Conservation (phyloP, 2,888 invertebrate genomes). For the Scelioninae gen. 2 region DNA sequence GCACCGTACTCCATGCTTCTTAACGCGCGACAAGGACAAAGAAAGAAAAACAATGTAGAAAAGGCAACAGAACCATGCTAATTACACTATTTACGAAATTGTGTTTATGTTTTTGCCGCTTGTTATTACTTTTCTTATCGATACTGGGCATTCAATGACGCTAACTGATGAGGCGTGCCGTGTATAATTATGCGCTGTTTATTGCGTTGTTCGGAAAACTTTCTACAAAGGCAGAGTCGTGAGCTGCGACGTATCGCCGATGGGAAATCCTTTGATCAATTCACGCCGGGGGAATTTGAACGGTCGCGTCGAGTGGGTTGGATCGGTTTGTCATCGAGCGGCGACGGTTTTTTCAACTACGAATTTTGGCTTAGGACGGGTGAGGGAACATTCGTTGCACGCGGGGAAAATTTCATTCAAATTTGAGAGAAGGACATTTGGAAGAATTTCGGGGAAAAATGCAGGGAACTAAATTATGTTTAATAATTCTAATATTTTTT, state of each 20-base stretch:
- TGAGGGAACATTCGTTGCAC: too few relatives aligned
- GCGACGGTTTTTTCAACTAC: too few relatives aligned
- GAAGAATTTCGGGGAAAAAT: too few relatives aligned
- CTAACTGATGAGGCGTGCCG: slow-evolving; percentile 57
- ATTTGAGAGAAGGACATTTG: too few relatives aligned
- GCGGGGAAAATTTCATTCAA: too few relatives aligned
- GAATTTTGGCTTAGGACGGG: too few relatives aligned
- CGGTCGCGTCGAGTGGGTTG: too few relatives aligned
- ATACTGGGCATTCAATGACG: slow-evolving; percentile 50
- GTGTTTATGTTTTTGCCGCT: slow-evolving; percentile 44
- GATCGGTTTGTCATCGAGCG: too few relatives aligned
- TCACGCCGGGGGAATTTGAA: too few relatives aligned
- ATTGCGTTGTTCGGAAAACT: slow-evolving; percentile 49
- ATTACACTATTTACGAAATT: slow-evolving; percentile 58
- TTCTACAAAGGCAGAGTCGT: slow-evolving; percentile 45
- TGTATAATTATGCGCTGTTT: slow-evolving; percentile 57
- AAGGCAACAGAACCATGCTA: slow-evolving; percentile 68
- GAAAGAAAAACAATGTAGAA: slow-evolving; percentile 67
- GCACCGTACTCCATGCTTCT: slow-evolving; percentile 75
- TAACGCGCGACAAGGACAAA: slow-evolving; percentile 70
- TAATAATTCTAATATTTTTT: too few relatives aligned
- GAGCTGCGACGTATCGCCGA: slow-evolving; percentile 38
- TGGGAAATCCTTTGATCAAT: slow-evolving; percentile 56
- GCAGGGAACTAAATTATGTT: too few relatives aligned
- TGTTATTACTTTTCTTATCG: slow-evolving; percentile 20